These are phyloP conservation scores for Sula dactylatra DNA, from an alignment of 2,113 vertebrate genomes.

Conservation along the genomic window DNA sequence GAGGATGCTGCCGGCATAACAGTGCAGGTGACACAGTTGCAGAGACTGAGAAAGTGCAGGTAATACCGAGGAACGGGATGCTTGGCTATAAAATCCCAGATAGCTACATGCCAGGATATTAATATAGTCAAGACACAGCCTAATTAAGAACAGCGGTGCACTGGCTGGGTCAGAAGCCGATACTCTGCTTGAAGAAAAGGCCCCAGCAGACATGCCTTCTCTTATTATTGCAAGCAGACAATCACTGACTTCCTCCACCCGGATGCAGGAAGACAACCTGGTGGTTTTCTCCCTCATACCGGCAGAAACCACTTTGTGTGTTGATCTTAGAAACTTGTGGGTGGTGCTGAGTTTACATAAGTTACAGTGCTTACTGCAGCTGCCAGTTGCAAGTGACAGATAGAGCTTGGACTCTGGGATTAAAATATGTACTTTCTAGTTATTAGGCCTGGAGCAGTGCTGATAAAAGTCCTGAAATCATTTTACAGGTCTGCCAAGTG, in stretches of 20 bases:
- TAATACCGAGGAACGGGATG: background rate
- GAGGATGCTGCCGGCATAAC: background rate
- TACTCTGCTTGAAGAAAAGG: conserved; percentile 1
- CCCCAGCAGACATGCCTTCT: conserved; percentile 17
- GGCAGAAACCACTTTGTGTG: conserved; percentile 35
- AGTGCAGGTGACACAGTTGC: background rate
- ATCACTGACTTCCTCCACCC: conserved; percentile 40
- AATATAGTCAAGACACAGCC: background rate
- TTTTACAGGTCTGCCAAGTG: background rate
- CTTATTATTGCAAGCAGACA: conserved; percentile 48
- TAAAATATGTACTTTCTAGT: background rate
- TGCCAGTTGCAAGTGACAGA: background rate
- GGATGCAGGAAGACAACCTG: conserved; percentile 53
- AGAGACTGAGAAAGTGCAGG: background rate
- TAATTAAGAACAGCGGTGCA: conserved; percentile 33
- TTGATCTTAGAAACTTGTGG: conserved; percentile 36
- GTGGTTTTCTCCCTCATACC: conserved; percentile 53
- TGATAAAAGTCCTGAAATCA: background rate
- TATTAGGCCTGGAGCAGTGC: background rate
- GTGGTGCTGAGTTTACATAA: conserved; percentile 39
- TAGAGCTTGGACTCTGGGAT: background rate
- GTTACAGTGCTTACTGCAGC: background rate
- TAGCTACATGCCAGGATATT: background rate
- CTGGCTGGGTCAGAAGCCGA: conserved; percentile 34
- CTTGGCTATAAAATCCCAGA: background rate